phyloP scores from a whole-genome alignment of 1,140 invertebrate species.

The Odontomachus brunneus region DNA sequence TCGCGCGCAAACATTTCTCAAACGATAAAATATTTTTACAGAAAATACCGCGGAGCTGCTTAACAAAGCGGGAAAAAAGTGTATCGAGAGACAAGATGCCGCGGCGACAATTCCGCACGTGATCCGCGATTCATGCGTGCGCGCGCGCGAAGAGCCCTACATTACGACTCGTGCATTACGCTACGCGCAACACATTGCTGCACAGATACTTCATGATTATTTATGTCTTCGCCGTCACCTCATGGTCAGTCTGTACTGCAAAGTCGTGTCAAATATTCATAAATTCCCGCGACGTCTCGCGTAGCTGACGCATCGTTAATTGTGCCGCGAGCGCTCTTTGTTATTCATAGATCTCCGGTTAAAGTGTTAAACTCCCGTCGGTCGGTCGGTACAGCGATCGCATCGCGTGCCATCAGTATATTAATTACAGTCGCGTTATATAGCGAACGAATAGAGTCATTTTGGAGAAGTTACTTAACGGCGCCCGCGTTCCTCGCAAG shows the following conservation, averaged over 20 bases:
- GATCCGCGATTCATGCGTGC: too few species aligned
- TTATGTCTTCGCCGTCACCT: constrained; percentile 14
- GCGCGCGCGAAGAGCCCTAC: not conserved
- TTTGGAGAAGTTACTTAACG: constrained; percentile 10
- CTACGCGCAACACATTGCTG: not conserved
- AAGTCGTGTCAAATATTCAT: constrained; percentile 41
- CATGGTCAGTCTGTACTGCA: not conserved
- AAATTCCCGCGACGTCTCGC: constrained; percentile 10
- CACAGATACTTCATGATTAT: constrained; percentile 27
- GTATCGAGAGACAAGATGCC: not conserved
- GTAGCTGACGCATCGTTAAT: constrained; percentile 32
- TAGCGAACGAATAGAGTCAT: constrained; percentile 53
- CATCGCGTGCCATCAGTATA: constrained; percentile 42
- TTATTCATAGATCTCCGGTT: constrained; percentile 49
- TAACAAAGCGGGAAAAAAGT: not conserved
- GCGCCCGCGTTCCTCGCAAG: constrained; percentile 10
- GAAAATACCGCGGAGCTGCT: not conserved
- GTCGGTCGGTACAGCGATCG: constrained; percentile 3
- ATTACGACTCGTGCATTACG: not conserved
- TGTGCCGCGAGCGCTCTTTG: not conserved
- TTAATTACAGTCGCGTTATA: constrained; percentile 37
- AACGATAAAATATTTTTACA: constrained; percentile 8
- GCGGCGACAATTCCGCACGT: not conserved
- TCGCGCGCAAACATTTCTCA: not conserved
- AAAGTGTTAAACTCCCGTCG: constrained; percentile 28